Conservation (phyloP, 2,888 invertebrate genomes). For the Morinoia aosen region DNA sequence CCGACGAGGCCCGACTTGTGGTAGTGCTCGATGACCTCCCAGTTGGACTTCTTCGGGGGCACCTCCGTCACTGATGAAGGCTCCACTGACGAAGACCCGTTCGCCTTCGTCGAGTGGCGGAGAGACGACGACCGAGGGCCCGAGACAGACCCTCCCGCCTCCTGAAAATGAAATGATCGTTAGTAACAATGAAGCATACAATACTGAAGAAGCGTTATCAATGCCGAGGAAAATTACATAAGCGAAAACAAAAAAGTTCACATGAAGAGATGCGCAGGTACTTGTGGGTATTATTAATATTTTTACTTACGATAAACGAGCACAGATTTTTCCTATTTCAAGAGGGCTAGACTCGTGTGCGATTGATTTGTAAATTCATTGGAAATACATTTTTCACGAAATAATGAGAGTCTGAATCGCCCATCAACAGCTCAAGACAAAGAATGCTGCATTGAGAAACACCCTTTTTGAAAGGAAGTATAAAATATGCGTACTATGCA, state of each 20-base stretch:
- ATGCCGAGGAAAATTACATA: not conserved
- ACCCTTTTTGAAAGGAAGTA: too few relatives aligned
- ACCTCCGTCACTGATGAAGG: slow-evolving; percentile 63
- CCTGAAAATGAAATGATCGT: slow-evolving; percentile 42
- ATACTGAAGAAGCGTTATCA: not conserved
- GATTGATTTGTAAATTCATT: too few relatives aligned
- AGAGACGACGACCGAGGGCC: slow-evolving; percentile 61
- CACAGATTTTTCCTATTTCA: too few relatives aligned
- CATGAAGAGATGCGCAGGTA: too few relatives aligned
- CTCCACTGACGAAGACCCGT: slow-evolving; percentile 65
- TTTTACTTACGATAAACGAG: too few relatives aligned
- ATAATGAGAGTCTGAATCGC: too few relatives aligned
- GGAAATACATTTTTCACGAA: too few relatives aligned
- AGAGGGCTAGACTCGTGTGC: too few relatives aligned
- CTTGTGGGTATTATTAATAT: too few relatives aligned
- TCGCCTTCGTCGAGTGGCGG: slow-evolving; percentile 61
- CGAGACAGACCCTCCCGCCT: slow-evolving; percentile 56
- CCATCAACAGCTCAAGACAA: too few relatives aligned
- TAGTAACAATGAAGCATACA: slow-evolving; percentile 15
- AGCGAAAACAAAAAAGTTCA: not conserved
- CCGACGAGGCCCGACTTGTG: slow-evolving; percentile 75
- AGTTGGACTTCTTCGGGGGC: slow-evolving; percentile 80
- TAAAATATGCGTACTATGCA: too few relatives aligned
- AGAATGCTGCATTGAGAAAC: too few relatives aligned
- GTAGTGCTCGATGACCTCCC: slow-evolving; percentile 92